Conservation (phyloP, 2,797 vertebrate species). For the Lycodopsis pacificus region DNA sequence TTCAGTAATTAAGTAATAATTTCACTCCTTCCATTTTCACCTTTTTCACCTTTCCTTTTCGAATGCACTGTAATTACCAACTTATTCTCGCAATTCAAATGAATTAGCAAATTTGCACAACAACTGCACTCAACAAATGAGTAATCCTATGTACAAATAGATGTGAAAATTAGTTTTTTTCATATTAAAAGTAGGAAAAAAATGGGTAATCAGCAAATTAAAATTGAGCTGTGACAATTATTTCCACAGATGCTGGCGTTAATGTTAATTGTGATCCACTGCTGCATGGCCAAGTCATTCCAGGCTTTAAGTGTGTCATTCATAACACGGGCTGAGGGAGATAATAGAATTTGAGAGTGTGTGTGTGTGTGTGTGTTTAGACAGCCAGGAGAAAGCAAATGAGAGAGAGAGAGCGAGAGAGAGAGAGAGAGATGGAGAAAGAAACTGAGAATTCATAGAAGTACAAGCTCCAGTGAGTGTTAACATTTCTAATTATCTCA, state of each 20-base stretch:
- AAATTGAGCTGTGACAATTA: constrained; percentile 55
- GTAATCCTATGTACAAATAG: constrained; percentile 16
- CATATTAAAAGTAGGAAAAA: constrained; percentile 44
- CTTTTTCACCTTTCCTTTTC: constrained; percentile 6
- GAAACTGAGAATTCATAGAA: constrained; percentile 62
- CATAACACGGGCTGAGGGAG: constrained; percentile 57
- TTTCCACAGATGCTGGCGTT: constrained; percentile 54
- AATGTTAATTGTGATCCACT: constrained; percentile 64
- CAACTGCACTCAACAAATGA: constrained; percentile 23
- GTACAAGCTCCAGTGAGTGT: constrained; percentile 71
- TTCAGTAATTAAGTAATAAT: constrained; percentile 26
- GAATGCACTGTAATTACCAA: constrained; percentile 27
- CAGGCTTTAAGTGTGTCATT: constrained; percentile 62
- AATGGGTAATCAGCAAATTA: constrained; percentile 43
- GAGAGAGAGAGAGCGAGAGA: constrained; percentile 25
- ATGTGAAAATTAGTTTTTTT: constrained; percentile 34
- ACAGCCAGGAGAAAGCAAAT: constrained; percentile 37
- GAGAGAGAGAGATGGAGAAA: constrained; percentile 21
- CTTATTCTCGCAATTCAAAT: constrained; percentile 11
- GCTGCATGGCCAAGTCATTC: constrained; percentile 56
- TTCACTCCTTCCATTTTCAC: constrained; percentile 34
- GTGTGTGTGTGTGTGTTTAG: constrained; percentile 30
- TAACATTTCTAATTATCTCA: constrained; percentile 83
- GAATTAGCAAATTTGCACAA: constrained; percentile 16
- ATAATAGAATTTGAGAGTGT: constrained; percentile 52